Evolutionary conservation across 2,113 vertebrate genomes (phyloP).

Genomic region (Catharus bicknelli): DNA sequence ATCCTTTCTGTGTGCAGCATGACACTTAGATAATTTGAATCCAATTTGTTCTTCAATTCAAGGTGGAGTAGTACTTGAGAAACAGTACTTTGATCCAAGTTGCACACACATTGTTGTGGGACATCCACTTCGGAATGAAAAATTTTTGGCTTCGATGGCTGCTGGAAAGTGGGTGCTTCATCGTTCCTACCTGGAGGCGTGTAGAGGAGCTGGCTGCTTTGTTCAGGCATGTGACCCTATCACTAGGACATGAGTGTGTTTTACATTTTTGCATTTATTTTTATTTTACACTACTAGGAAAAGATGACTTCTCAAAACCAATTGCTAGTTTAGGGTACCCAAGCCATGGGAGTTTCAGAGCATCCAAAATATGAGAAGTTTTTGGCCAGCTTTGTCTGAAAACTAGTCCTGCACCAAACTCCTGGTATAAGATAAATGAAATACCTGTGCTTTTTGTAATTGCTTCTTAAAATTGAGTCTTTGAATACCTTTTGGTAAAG

Average conservation of each 20-base stretch:
- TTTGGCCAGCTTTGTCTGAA: not conserved
- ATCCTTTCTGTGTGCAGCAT: not conserved
- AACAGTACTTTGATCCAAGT: slow-evolving; percentile 91
- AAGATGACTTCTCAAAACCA: not conserved
- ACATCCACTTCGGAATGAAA: slow-evolving; percentile 93
- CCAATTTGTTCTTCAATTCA: not conserved
- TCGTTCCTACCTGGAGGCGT: slow-evolving; percentile 93
- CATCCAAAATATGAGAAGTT: not conserved
- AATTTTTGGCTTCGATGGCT: slow-evolving; percentile 94
- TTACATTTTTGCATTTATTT: not conserved
- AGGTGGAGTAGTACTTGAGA: slow-evolving; percentile 92
- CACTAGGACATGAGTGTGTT: not conserved
- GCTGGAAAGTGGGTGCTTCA: slow-evolving; percentile 98
- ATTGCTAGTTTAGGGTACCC: not conserved
- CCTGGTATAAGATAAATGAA: not conserved
- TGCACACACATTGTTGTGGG: slow-evolving; percentile 97
- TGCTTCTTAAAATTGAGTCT: not conserved
- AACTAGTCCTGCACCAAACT: not conserved
- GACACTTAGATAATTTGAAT: not conserved
- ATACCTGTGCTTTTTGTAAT: not conserved
- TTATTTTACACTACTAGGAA: not conserved
- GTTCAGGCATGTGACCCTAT: slow-evolving; percentile 75
- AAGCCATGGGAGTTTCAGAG: not conserved
- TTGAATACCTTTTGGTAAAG: not conserved
- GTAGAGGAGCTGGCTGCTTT: slow-evolving; percentile 81